A percentile compares a stretch with the other conserved stretches of the same genome.
These are phyloP conservation scores for Bufotes viridis DNA, from an alignment of 2,797 vertebrate genomes.

Conservation along the genomic window DNA sequence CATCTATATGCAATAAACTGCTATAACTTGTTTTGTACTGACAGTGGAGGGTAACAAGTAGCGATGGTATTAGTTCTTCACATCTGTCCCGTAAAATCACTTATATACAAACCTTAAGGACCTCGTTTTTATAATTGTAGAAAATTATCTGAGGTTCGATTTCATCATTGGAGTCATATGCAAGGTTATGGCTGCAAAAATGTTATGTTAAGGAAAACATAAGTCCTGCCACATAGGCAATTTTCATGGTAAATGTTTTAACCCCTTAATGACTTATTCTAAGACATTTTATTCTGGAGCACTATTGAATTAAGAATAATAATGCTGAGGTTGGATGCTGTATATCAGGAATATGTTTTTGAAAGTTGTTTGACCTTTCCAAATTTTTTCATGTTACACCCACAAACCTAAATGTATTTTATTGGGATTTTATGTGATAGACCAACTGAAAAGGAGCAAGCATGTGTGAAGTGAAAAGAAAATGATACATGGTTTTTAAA, in stretches of 20 bases:
- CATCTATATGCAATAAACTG: no score
- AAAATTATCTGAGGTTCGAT: slow-evolving; percentile 80
- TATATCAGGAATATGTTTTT: neutral
- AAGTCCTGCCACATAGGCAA: neutral
- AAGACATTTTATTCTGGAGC: neutral
- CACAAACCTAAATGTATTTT: no score
- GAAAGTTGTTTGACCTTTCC: neutral
- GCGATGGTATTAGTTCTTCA: neutral
- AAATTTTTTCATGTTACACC: no score
- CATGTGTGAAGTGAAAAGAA: no score
- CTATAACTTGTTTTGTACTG: no score
- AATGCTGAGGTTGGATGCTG: neutral
- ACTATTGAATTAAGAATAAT: neutral
- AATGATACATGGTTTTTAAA: no score
- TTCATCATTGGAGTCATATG: slow-evolving; percentile 79
- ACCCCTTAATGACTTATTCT: neutral
- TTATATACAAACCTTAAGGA: slow-evolving; percentile 76
- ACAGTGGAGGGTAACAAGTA: no score
- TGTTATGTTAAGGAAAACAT: slow-evolving; percentile 70
- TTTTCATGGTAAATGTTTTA: neutral
- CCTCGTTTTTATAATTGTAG: slow-evolving; percentile 78
- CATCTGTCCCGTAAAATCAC: neutral
- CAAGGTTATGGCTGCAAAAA: slow-evolving; percentile 80
- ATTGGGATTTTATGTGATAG: no score
- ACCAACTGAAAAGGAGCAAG: no score